Evolutionary conservation across 2,113 vertebrate species (phyloP).

Genomic region (Nansenia antarctica): DNA sequence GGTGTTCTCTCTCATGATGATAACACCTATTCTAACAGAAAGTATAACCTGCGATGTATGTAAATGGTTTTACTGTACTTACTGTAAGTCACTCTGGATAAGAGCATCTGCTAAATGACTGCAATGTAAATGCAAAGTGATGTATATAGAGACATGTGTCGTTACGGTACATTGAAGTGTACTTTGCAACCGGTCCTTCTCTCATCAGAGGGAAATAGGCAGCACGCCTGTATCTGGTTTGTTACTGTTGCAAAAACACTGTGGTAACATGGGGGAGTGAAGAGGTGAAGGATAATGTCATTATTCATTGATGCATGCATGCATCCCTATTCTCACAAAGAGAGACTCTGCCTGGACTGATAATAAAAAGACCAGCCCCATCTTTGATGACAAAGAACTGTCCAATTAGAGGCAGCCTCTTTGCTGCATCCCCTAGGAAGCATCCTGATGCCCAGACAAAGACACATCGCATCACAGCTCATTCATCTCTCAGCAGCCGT

Average conservation of each 20-base stretch:
- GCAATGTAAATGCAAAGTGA: too few species aligned
- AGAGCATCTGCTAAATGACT: too few species aligned
- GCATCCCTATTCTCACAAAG: conserved; percentile 44
- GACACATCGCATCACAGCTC: conserved; percentile 17
- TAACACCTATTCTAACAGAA: too few species aligned
- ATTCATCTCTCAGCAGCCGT: conserved; percentile 54
- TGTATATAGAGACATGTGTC: too few species aligned
- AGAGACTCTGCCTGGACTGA: conserved; percentile 43
- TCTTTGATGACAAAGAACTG: conserved; percentile 25
- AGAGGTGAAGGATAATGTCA: conserved; percentile 45
- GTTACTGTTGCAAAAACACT: background rate
- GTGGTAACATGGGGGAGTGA: conserved; percentile 24
- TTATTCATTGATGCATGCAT: conserved; percentile 57
- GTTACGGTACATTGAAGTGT: background rate
- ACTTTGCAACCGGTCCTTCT: background rate
- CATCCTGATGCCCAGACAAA: background rate
- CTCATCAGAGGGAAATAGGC: background rate
- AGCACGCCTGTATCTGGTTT: conserved; percentile 1
- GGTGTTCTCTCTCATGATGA: too few species aligned
- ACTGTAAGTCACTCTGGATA: too few species aligned
- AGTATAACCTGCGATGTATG: too few species aligned
- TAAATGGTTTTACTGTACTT: too few species aligned
- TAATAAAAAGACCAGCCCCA: conserved; percentile 52
- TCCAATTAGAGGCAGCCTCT: conserved; percentile 55
- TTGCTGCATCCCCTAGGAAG: conserved; percentile 7